phyloP scores from a whole-genome alignment of 37 sponge, comb jelly and placozoan genomes.

The Haliclona indistincta region DNA sequence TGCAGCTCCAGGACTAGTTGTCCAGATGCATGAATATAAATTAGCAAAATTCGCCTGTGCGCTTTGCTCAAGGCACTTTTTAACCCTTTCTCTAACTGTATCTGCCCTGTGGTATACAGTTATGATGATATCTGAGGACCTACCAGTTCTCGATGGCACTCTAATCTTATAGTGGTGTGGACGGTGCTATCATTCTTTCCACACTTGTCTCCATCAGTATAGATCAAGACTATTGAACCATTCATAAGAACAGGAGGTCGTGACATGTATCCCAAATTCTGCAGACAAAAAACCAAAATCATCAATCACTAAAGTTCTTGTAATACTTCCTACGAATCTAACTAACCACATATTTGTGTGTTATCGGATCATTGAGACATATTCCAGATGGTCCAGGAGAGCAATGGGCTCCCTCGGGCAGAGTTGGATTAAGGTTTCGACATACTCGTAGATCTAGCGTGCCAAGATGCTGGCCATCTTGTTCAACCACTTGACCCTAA shows the following conservation, averaged over 20 bases:
- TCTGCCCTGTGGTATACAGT: too few relatives aligned
- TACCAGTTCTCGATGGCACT: constrained; percentile 10
- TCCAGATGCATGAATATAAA: background rate
- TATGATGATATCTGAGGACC: background rate
- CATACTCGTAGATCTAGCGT: constrained; percentile 54
- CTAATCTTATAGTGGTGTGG: constrained; percentile 25
- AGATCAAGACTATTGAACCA: constrained; percentile 10
- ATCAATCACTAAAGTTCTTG: background rate
- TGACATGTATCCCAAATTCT: constrained; percentile 58
- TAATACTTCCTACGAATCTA: background rate
- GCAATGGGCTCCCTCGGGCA: constrained; percentile 31
- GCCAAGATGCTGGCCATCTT: constrained; percentile 3
- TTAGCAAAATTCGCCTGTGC: background rate
- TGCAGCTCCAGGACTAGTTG: too few relatives aligned
- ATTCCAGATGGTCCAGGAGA: constrained; percentile 45
- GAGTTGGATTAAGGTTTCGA: constrained; percentile 59
- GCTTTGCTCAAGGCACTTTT: too few relatives aligned
- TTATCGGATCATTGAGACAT: constrained; percentile 27
- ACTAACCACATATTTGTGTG: constrained; percentile 17
- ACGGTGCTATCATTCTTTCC: background rate
- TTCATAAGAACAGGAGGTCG: constrained; percentile 5
- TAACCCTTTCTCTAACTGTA: too few relatives aligned
- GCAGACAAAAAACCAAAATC: background rate
- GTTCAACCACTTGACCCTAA: too few relatives aligned
- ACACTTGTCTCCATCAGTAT: constrained; percentile 32